Base-by-base conservation (phyloP, 2,888 invertebrate genomes). In the Clostera curtula region DNA sequence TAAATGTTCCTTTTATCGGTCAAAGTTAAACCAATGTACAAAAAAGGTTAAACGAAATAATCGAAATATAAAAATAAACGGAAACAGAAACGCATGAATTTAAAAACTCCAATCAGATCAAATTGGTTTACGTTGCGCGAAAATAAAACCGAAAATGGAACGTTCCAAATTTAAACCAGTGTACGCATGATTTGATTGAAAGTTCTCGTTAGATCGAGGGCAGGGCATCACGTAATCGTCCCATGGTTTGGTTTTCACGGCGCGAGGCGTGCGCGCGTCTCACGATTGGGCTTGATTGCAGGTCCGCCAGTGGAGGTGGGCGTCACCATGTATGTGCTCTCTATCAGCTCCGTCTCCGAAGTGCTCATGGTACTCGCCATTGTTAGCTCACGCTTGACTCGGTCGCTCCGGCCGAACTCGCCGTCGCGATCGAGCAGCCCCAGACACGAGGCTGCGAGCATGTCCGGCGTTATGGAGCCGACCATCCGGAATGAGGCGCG, bases 321-420 rank as follows among this genome's bases (percentile, higher is more conserved):
- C 84, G 95, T 96, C 87, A 96, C 96, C 87, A 95, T 97, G 93
- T 95, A 95, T 89, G 96, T 97, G 87, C 92, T 96, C 87, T 95
- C 95, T 88, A 97, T 97, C 90, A 95, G 95, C 89, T 95, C 96
- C 85, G 94, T 97, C 86, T 96, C 96, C 86, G 97, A 97, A 91
- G 96, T 96, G 86, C 92, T 95, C 90, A 96, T 96, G 96, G 96
- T 96, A 93, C 82, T 80, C 82, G 76, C 66, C 70, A 62, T 61
- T 69, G 64, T 73, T 86, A 86, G 80, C 76, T 71, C 65, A 65
- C 69, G 72, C 73, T 74, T 75, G 73, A 58, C 74, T 74, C 74
- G 75, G 73, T 70, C 72, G 68, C 66, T 57, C 41, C 61, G 65
- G 65, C 51, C 47, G 59, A 57, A 51, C 47, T 36, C 51, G 71